A percentile compares a stretch with the other conserved stretches of the same genome.
These are phyloP conservation scores for Psittacula cyanocephala DNA, from an alignment of 2,113 vertebrate species.

Conservation along the genomic window DNA sequence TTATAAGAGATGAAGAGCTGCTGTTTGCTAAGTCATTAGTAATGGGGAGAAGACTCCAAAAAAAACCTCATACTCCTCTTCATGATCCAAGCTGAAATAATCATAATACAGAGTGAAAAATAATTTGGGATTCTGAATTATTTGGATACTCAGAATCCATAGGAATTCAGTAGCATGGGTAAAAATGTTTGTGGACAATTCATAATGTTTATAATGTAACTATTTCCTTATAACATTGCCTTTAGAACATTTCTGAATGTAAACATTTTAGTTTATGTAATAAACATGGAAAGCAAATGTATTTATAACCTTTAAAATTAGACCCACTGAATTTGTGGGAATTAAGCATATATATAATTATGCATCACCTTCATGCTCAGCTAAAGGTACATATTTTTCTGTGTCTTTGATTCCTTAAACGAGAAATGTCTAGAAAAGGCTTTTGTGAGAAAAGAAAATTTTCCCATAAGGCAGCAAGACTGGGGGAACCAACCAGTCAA, in stretches of 20 bases:
- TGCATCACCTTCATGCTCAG: background rate
- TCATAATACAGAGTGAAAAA: background rate
- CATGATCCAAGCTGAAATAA: background rate
- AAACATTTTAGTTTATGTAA: background rate
- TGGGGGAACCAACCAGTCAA: background rate
- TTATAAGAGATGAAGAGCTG: background rate
- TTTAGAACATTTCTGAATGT: background rate
- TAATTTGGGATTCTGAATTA: background rate
- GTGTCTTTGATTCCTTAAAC: background rate
- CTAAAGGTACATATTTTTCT: background rate
- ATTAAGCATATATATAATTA: background rate
- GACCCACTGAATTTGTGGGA: background rate
- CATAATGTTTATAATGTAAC: background rate
- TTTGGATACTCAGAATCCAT: background rate
- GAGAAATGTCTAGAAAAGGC: too few species aligned
- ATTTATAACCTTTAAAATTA: background rate
- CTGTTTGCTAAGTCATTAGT: background rate
- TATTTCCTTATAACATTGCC: background rate
- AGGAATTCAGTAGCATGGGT: background rate
- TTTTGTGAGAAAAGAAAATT: too few species aligned
- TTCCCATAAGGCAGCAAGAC: background rate
- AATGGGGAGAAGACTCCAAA: background rate
- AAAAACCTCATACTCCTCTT: background rate
- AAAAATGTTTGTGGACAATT: background rate
- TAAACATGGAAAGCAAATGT: background rate